Conservation (phyloP, 2,797 vertebrate genomes). For the Tachyglossus aculeatus region DNA sequence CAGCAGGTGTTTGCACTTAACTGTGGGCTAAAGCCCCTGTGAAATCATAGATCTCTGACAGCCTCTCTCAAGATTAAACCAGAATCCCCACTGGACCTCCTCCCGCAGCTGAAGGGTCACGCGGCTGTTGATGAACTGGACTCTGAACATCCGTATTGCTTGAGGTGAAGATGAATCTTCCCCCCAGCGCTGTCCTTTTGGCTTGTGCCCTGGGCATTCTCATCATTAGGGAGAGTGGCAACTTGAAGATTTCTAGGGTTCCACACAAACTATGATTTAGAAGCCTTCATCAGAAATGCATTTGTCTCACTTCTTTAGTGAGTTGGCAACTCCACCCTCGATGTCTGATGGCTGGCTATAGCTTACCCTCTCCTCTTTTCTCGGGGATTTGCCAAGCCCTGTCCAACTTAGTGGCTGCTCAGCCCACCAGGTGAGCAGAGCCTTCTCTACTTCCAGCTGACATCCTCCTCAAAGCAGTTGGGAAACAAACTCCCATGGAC, state of each 20-base stretch:
- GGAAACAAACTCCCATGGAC: too few species aligned
- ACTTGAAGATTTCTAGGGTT: slow-evolving; percentile 34
- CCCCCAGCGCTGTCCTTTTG: neutral
- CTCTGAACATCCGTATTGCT: slow-evolving; percentile 64
- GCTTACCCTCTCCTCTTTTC: neutral
- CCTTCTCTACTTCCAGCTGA: too few species aligned
- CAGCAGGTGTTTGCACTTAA: slow-evolving; percentile 99
- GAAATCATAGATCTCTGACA: slow-evolving; percentile 88
- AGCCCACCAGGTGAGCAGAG: too few species aligned
- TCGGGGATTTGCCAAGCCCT: neutral
- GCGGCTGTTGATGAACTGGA: slow-evolving; percentile 64
- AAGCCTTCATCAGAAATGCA: slow-evolving; percentile 32
- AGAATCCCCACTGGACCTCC: slow-evolving; percentile 75
- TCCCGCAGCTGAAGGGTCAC: slow-evolving; percentile 56
- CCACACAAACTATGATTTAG: slow-evolving; percentile 52
- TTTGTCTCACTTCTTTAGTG: slow-evolving; percentile 48
- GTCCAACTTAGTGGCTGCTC: too few species aligned
- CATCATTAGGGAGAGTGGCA: too few species aligned
- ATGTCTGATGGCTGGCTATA: neutral
- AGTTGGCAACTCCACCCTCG: slow-evolving; percentile 30
- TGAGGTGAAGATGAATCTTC: slow-evolving; percentile 54
- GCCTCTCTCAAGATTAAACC: slow-evolving; percentile 85
- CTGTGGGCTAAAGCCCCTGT: slow-evolving; percentile 90
- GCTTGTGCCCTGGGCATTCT: neutral
- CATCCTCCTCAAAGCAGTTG: too few species aligned